Evolutionary conservation across 2,797 vertebrate genomes (phyloP), one percentile per base, ranked within the genome.

Genomic region (Melanotaenia nigrans): DNA sequence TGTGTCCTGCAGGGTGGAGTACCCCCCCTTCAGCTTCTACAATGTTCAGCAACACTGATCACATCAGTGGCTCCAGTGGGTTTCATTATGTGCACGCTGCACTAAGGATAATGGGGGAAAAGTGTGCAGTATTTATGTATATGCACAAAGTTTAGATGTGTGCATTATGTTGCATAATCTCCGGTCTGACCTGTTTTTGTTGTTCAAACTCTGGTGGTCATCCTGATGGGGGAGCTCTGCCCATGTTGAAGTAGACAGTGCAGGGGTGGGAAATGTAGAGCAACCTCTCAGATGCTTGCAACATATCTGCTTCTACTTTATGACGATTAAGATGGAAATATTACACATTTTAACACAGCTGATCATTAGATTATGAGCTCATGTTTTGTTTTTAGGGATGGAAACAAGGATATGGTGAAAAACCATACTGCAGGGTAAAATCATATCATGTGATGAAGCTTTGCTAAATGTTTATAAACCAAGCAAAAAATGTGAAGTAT

Each of bases 141-240:
- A 53, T 68, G 35, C 59, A 40, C 54, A 51, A 22, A 51, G 56
- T 56, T 69, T 45, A 42, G 53, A 25, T 12, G 28, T 0, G 62
- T 32, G 62, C 56, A 35, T 55, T n/a, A 13, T 51, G 3, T 65
- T 74, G 59, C 56, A 51, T 67, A 68, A 73, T 30, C 47, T 33
- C 6, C 55, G 10, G 11, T 11, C 42, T 66, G 58, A 32, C 69
- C 62, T n/a, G 65, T 28, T 45, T 30, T 72, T 61, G 76, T 47
- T 55, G 63, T 36, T 73, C 64, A 60, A 14, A 57, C 63, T 78
- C 36, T 42, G 63, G 75, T 32, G 65, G 40, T 74, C 78, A 59
- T 81, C 81, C 85, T 80, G 84, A 72, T 83, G 83, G 85, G 87
- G 87, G 85, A 77, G 86, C 86, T 89, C 85, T 88, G 75, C 72